phyloP scores from a whole-genome alignment of 2,888 invertebrate genomes.

The Drosophila rubida region DNA sequence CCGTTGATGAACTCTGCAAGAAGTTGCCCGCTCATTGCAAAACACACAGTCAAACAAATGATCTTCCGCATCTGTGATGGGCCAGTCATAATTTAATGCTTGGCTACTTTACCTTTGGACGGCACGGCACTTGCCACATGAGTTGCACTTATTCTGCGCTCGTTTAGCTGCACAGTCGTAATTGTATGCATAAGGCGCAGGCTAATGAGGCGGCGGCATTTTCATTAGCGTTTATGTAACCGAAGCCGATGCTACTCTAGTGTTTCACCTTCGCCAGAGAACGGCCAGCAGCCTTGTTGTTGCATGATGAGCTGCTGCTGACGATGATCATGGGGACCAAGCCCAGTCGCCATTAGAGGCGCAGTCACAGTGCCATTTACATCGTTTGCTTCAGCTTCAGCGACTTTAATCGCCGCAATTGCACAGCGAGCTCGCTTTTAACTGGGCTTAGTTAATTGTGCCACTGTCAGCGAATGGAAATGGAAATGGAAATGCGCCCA shows the following conservation, averaged over 20 bases:
- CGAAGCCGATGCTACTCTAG: slow-evolving; percentile 18
- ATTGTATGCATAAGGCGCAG: slow-evolving; percentile 53
- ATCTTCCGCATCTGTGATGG: slow-evolving; percentile 25
- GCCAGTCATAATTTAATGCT: slow-evolving; percentile 60
- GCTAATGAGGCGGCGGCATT: slow-evolving; percentile 69
- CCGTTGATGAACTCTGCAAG: background rate
- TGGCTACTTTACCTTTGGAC: slow-evolving; percentile 28
- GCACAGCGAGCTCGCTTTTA: slow-evolving; percentile 43
- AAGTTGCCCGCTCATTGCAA: background rate
- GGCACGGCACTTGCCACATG: slow-evolving; percentile 59
- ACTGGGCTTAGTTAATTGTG: slow-evolving; percentile 52
- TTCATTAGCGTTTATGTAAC: slow-evolving; percentile 70
- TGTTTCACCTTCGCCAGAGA: slow-evolving; percentile 51
- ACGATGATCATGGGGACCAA: slow-evolving; percentile 29
- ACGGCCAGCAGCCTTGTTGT: slow-evolving; percentile 41
- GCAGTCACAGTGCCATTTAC: slow-evolving; percentile 60
- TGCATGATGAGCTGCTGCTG: slow-evolving; percentile 17
- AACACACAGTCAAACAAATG: background rate
- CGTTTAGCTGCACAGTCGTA: slow-evolving; percentile 43
- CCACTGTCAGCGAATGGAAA: slow-evolving; percentile 55
- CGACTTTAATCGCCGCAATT: slow-evolving; percentile 67
- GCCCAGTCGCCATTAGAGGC: slow-evolving; percentile 63
- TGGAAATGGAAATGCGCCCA: slow-evolving; percentile 18
- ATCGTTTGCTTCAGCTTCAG: slow-evolving; percentile 29
- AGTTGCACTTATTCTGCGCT: slow-evolving; percentile 65